Base-by-base conservation (phyloP, 2,888 invertebrate genomes). In the Selenia dentaria region DNA sequence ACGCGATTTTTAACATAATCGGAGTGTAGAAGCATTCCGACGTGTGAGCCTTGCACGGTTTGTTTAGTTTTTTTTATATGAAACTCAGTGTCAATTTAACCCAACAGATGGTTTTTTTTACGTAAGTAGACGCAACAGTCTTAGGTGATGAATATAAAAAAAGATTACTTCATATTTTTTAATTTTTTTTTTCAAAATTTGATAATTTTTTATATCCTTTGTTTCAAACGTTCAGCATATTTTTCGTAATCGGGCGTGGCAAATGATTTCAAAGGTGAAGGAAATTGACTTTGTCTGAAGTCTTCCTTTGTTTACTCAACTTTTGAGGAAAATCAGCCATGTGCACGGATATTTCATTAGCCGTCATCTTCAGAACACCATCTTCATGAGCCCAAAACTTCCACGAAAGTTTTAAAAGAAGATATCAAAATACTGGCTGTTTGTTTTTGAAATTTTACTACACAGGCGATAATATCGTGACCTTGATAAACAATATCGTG, bases 401-500 rank as follows among this genome's bases (percentile, higher is more conserved):
- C 10, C 12, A 9, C 16, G 3, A 14, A n/a, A 16, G 18, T 34
- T 28, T 16, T n/a, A 24, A 27, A 20, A 16, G 20, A 27, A 9
- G 8, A 24, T 24, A 24, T 34, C n/a, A 10, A 8, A 14, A 9
- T 38, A 18, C 35, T 36, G 26, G 40, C 20, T 46, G 22, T 36
- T 40, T 45, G 34, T 32, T 38, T 16, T 40, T 24, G 28, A 40
- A 16, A n/a, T 31, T 36, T 24, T 36, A 36, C 33, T 37, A 37
- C 41, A 41, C 27, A 32, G 3, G 1, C 28, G 32, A 37, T 46
- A 36, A 31, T 22, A 43, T 43, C 20, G 27, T 12, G 13, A 44
- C 36, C 43, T 32, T 28, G 39, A 49, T 49, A 35, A 36, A 43
- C 26, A 38, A 42, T 49, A 39, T 43, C 26, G 40, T 31, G 35